Conservation (phyloP, 2,797 vertebrate species). For the Novumbra hubbsi region DNA sequence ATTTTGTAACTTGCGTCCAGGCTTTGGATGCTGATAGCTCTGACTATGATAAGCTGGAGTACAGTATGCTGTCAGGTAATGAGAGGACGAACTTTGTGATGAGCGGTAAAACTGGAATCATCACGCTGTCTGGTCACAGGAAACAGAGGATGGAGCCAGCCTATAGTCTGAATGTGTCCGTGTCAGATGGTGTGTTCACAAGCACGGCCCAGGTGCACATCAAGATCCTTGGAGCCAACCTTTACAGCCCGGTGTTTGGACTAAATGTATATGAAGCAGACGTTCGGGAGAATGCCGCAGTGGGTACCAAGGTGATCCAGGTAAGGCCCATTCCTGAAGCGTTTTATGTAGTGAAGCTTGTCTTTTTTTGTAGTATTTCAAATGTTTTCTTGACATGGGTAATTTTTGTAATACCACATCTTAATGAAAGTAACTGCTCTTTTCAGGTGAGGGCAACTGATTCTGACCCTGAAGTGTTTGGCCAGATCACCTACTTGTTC, state of each 20-base stretch:
- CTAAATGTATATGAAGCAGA: conserved; percentile 88
- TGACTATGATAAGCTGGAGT: conserved; percentile 87
- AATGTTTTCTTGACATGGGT: background rate
- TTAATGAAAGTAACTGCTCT: conserved; percentile 14
- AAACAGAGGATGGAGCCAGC: conserved; percentile 88
- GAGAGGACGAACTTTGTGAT: conserved; percentile 89
- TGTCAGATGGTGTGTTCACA: conserved; percentile 94
- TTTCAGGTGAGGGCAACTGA: conserved; percentile 84
- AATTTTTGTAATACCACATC: background rate
- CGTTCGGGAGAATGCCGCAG: conserved; percentile 85
- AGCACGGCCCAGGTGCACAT: conserved; percentile 95
- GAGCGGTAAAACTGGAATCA: conserved; percentile 84
- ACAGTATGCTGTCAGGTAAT: conserved; percentile 93
- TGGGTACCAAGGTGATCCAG: conserved; percentile 86
- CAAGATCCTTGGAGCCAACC: conserved; percentile 85
- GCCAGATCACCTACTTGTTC: conserved; percentile 84
- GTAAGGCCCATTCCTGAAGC: conserved; percentile 57
- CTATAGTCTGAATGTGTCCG: conserved; percentile 92
- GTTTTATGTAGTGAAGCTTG: background rate
- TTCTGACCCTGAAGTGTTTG: conserved; percentile 84
- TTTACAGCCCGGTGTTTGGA: conserved; percentile 87
- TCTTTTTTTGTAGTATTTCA: conserved; percentile 25
- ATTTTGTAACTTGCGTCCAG: conserved; percentile 95
- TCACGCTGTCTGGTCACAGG: conserved; percentile 85
- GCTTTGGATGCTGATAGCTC: conserved; percentile 93